These are phyloP conservation scores for Fregata magnificens DNA, from an alignment of 2,113 vertebrate genomes.

Conservation along the genomic window DNA sequence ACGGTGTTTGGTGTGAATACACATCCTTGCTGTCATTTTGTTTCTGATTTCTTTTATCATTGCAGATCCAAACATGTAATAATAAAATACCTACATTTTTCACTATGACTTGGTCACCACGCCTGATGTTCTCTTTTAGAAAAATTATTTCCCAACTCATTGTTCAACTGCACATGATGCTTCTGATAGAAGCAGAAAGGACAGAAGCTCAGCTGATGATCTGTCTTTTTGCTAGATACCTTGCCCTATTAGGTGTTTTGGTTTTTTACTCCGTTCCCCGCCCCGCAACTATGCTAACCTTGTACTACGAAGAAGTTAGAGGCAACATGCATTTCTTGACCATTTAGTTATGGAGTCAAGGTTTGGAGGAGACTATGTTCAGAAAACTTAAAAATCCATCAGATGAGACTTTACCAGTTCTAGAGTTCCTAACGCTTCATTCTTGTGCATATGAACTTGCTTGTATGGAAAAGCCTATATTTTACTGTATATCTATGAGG, in stretches of 20 bases:
- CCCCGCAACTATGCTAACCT: neutral
- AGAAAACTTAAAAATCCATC: neutral
- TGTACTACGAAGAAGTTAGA: neutral
- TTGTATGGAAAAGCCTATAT: neutral
- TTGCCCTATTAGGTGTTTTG: neutral
- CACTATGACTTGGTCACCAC: neutral
- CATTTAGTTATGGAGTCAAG: neutral
- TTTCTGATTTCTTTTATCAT: neutral
- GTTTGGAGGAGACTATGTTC: neutral
- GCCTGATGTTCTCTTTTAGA: neutral
- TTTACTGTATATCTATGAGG: neutral
- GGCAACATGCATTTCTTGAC: neutral
- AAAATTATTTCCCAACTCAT: neutral
- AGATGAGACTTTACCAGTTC: neutral
- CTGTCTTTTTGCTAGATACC: neutral
- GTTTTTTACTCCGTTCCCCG: neutral
- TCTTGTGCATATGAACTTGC: neutral
- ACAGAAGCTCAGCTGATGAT: neutral
- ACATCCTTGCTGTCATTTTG: neutral
- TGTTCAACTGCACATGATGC: neutral
- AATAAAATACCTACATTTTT: neutral
- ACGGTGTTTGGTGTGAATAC: neutral
- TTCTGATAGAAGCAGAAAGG: neutral
- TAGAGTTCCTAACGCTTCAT: neutral
- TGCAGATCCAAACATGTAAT: neutral